Evolutionary conservation across 1,140 invertebrate genomes (phyloP), one percentile per base, ranked within the genome.

Genomic region (Cotesia glomerata): DNA sequence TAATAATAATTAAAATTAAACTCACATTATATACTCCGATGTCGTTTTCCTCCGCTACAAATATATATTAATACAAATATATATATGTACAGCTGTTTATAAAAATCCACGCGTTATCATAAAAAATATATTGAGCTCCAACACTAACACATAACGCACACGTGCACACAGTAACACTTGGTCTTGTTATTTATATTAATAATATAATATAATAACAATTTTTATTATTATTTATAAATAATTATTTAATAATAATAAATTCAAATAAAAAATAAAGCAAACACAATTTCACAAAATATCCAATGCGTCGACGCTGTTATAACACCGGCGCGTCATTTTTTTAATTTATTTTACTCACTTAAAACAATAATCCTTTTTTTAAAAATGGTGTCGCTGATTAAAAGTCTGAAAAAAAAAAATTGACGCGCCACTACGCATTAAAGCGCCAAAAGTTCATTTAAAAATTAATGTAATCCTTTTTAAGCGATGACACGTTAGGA

Each of bases 261-360:
- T n/a, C 3, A 26, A 14, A 54, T 54, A 54, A 14, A 54, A 13
- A 58, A 26, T 18, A 16, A 58, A 14, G 26, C 56, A 58, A 14
- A 26, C 26, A 5, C 13, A 5, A 58, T 9, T 18, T 18, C 16
- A 58, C 56, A 18, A 54, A 14, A 58, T 58, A 58, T 54, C 5
- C 45, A 39, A 67, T 67, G 65, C 65, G 51, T 67, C 65, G 65
- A 67, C 65, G 65, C 65, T 18, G 52, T 67, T 54, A 67, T 54
- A 14, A 67, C 65, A 67, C 65, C 39, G 65, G 39, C 39, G 65
- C 65, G 39, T 54, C 65, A 32, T 51, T 36, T 45, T 45, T 64
- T n/a, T 67, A 26, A 2, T 18, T 13, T 8, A n/a, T 9, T 45
- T 45, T 11, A 45, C 2, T 45, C 39, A 45, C 39, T 45, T 45